A percentile compares a stretch with the other conserved stretches of the same genome.
phyloP scores from a whole-genome alignment of 2,888 invertebrate species.

The Dyspetes luteomarginatus region DNA sequence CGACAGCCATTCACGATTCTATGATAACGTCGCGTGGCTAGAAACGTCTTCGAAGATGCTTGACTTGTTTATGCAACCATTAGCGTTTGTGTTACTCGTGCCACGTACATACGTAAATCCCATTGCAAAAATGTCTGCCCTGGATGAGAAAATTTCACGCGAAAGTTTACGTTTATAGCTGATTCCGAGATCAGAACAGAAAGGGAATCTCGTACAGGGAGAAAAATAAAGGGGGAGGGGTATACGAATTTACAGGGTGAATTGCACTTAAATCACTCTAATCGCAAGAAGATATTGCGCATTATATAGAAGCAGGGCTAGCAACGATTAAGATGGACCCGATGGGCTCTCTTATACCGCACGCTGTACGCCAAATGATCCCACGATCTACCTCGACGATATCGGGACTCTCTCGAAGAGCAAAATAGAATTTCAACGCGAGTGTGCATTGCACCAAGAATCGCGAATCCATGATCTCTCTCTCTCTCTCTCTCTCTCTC shows the following conservation, averaged over 20 bases:
- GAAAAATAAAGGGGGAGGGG: constrained; percentile 1
- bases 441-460: constrained; percentile 26
- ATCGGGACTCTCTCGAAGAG: constrained; percentile 18
- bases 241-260: constrained; percentile 18
- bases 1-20: constrained; percentile 50
- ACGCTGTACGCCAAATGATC: constrained; percentile 45
- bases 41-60: constrained; percentile 31
- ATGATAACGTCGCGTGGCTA: constrained; percentile 47
- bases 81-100: too few relatives aligned
- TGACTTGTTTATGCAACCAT: constrained; percentile 61
- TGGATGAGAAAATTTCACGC: constrained; percentile 30
- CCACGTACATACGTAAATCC: too few relatives aligned
- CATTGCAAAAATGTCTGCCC: too few relatives aligned
- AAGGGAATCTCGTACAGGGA: constrained; percentile 14
- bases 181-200: constrained; percentile 24
- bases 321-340: constrained; percentile 60
- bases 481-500: too few relatives aligned
- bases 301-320: too few relatives aligned
- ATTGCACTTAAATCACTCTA: constrained; percentile 50
- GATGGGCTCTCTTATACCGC: constrained; percentile 35
- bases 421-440: constrained; percentile 40
- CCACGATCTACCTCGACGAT: constrained; percentile 60
- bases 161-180: constrained; percentile 17
- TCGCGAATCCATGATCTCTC: too few relatives aligned
- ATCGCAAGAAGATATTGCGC: constrained; percentile 46